Conservation (phyloP, 2,888 invertebrate genomes). For the Megalurothrips usitatus region DNA sequence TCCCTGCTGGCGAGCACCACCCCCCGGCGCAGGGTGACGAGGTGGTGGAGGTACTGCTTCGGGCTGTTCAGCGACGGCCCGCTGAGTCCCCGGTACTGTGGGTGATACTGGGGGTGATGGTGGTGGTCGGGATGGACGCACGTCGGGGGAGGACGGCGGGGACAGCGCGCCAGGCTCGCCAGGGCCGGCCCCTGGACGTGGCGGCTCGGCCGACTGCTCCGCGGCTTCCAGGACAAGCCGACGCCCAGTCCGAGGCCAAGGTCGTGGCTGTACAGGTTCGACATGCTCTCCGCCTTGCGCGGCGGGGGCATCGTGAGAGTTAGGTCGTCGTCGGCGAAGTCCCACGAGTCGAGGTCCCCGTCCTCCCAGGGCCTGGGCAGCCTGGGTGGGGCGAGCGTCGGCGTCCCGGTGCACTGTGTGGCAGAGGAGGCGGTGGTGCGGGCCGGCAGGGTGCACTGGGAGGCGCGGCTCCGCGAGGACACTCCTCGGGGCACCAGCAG, state of each 20-base stretch:
- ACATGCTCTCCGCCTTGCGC: conserved; percentile 10
- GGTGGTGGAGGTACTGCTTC: conserved; percentile 13
- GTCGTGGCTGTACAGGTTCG: background rate
- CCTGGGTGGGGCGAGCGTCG: background rate
- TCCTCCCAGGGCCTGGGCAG: conserved; percentile 5
- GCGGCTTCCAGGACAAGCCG: background rate
- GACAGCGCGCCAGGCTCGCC: background rate
- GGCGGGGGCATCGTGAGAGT: background rate
- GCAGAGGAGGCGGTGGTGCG: background rate
- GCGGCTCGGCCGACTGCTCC: background rate
- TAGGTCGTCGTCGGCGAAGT: background rate
- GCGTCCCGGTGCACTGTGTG: background rate
- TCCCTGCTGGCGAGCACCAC: background rate
- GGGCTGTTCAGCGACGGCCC: conserved; percentile 4
- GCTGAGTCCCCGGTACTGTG: background rate
- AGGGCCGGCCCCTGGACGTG: background rate
- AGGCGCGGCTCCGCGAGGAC: background rate
- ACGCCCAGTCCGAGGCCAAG: background rate
- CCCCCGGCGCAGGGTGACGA: background rate
- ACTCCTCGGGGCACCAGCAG: background rate
- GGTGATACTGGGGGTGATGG: background rate
- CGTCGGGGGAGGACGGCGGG: background rate
- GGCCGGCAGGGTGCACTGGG: background rate
- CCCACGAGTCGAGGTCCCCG: background rate
- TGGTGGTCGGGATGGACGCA: background rate